A percentile compares a stretch with the other conserved stretches of the same genome.
Evolutionary conservation across 2,113 vertebrate species (phyloP).

Genomic region (Puntigrus tetrazona): DNA sequence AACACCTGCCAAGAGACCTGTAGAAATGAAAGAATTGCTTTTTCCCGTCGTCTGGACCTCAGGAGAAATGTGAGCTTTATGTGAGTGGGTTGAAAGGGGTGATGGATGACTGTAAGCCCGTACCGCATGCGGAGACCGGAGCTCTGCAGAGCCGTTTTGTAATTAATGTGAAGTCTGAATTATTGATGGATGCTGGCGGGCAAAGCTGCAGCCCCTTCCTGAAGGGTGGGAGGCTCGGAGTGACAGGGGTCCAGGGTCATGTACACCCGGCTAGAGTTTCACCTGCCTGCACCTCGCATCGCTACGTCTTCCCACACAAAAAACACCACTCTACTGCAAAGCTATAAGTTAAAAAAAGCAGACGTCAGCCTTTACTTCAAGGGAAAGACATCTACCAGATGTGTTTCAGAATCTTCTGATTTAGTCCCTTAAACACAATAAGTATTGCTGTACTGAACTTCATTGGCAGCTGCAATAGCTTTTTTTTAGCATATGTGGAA

Average conservation of each 20-base stretch:
- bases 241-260: constrained; percentile 10
- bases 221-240: not conserved
- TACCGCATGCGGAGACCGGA: not conserved
- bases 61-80: constrained; percentile 34
- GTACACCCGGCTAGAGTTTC: not conserved
- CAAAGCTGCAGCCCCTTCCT: not conserved
- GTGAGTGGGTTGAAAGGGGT: constrained; percentile 32
- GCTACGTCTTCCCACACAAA: not conserved
- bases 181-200: constrained; percentile 34
- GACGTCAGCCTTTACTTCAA: not conserved
- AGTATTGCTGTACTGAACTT: not conserved
- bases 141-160: constrained; percentile 27
- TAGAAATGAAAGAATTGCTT: constrained; percentile 36
- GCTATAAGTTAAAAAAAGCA: not conserved
- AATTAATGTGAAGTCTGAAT: constrained; percentile 42
- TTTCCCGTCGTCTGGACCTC: not conserved
- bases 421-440: not conserved
- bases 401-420: not conserved
- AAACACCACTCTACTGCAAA: not conserved
- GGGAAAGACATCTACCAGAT: not conserved
- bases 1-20: not conserved
- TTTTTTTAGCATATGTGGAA: no score
- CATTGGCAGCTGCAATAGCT: no score
- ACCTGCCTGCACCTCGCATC: not conserved
- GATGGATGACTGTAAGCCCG: constrained; percentile 38